These are phyloP conservation scores for Microtus ochrogaster DNA, from an alignment of 2,113 vertebrate genomes.

Conservation along the genomic window DNA sequence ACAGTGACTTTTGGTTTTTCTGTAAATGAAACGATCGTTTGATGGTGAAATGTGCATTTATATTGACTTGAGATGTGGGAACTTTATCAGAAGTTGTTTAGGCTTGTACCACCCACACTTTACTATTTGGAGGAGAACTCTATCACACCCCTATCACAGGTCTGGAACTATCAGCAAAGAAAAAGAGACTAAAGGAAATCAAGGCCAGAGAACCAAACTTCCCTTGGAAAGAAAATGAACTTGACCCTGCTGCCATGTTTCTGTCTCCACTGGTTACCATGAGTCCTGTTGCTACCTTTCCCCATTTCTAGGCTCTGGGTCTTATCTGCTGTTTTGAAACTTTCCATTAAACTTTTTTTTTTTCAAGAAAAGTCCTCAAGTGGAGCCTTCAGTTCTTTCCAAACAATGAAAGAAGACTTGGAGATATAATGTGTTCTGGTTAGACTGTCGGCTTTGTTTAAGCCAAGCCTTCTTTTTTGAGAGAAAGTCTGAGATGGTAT, in stretches of 20 bases:
- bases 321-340: neutral
- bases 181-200: neutral
- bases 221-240: neutral
- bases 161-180: neutral
- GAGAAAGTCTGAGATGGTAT: neutral
- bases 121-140: neutral
- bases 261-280: neutral
- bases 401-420: neutral
- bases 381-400: neutral
- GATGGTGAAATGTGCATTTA: neutral
- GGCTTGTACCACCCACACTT: neutral
- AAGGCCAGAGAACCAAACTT: neutral
- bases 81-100: neutral
- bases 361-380: neutral
- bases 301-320: neutral
- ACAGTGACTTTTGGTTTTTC: slow-evolving; percentile 91
- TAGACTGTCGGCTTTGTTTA: neutral
- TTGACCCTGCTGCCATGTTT: neutral
- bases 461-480: neutral
- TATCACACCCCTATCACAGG: neutral
- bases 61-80: neutral
- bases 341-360: neutral
- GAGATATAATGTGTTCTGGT: neutral
- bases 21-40: slow-evolving; percentile 79
- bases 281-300: neutral